A percentile compares a stretch with the other conserved stretches of the same genome.
These are phyloP conservation scores for Drosophila elegans DNA, from an alignment of 1,140 invertebrate genomes.

Conservation along the genomic window DNA sequence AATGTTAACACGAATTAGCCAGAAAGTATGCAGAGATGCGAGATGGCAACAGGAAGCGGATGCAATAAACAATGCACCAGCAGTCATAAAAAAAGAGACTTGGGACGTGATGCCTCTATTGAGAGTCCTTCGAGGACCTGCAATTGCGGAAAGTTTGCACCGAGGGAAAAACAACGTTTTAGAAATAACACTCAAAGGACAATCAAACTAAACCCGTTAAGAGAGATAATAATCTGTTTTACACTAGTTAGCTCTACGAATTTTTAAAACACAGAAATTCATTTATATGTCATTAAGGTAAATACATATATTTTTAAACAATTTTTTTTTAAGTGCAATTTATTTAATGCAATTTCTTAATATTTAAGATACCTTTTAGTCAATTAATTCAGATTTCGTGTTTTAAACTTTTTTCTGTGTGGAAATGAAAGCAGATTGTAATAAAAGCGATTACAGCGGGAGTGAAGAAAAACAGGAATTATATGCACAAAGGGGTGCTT, in stretches of 20 bases:
- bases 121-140: slow-evolving; percentile 24
- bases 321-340: too few relatives aligned
- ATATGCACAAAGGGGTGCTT: slow-evolving; percentile 4
- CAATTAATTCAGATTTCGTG: too few relatives aligned
- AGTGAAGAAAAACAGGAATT: slow-evolving; percentile 14
- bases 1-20: slow-evolving; percentile 75
- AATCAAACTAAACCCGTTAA: too few relatives aligned
- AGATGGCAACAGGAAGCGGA: slow-evolving; percentile 69
- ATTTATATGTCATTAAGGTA: too few relatives aligned
- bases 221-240: too few relatives aligned
- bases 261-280: too few relatives aligned
- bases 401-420: neutral
- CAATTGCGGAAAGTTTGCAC: neutral
- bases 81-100: slow-evolving; percentile 50
- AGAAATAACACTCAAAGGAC: too few relatives aligned
- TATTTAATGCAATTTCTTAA: too few relatives aligned
- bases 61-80: slow-evolving; percentile 73
- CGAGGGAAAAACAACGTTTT: neutral
- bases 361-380: too few relatives aligned
- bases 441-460: slow-evolving; percentile 1
- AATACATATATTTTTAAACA: too few relatives aligned
- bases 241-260: too few relatives aligned
- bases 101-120: slow-evolving; percentile 43
- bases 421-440: neutral
- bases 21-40: slow-evolving; percentile 57